A percentile compares a stretch with the other conserved stretches of the same genome.
Evolutionary conservation across 92 coral and sea anemone species (phyloP).

Genomic region (Siderastrea siderea): DNA sequence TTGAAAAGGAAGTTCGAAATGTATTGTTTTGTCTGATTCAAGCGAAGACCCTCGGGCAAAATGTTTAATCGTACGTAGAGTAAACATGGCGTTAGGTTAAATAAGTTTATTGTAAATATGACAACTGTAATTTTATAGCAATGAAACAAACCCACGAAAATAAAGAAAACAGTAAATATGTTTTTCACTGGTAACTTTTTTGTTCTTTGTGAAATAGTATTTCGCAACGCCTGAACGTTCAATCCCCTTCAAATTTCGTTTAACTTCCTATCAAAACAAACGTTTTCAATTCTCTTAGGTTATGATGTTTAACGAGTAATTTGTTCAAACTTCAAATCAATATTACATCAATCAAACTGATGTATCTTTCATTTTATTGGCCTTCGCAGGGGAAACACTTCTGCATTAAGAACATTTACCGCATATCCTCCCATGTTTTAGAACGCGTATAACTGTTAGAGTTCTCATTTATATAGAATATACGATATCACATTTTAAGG

Average conservation of each 20-base stretch:
- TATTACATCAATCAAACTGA: constrained; percentile 5
- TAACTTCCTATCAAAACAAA: background rate
- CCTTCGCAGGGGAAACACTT: background rate
- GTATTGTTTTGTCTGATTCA: background rate
- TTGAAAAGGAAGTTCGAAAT: background rate
- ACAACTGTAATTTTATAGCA: background rate
- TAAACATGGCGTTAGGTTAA: background rate
- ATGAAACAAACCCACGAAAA: background rate
- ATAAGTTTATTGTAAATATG: background rate
- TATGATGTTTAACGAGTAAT: background rate
- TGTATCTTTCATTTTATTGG: background rate
- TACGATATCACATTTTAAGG: background rate
- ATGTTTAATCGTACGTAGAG: background rate
- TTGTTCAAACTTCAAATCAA: constrained; percentile 19
- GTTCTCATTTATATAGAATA: background rate
- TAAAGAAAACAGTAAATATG: background rate
- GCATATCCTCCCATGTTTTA: background rate
- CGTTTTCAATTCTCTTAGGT: background rate
- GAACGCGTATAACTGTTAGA: background rate
- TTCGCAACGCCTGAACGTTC: background rate
- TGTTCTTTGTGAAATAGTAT: background rate
- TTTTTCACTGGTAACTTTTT: background rate
- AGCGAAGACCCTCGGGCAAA: background rate
- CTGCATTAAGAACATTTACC: background rate
- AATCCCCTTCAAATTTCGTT: background rate